phyloP scores from a whole-genome alignment of 2,113 vertebrate species.

The Gallinago media region DNA sequence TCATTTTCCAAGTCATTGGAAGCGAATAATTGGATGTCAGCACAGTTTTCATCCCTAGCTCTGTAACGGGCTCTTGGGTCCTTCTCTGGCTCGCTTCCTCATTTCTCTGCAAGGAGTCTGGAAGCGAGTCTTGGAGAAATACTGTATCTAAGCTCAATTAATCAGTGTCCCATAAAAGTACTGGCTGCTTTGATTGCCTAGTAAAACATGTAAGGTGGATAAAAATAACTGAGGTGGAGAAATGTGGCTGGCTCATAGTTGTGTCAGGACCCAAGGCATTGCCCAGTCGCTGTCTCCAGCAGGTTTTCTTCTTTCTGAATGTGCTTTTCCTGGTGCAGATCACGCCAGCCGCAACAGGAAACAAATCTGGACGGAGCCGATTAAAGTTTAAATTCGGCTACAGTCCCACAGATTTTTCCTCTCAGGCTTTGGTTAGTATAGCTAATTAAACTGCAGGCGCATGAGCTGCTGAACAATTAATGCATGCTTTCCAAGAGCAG shows the following conservation, averaged over 20 bases:
- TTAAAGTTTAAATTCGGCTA: not conserved
- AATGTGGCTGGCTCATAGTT: not conserved
- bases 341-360: not conserved
- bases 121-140: not conserved
- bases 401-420: not conserved
- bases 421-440: not conserved
- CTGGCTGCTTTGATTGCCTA: not conserved
- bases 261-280: not conserved
- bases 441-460: not conserved
- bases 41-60: not conserved
- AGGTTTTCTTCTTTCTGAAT: not conserved
- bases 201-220: not conserved
- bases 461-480: not conserved
- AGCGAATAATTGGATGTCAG: not conserved
- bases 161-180: not conserved
- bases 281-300: not conserved
- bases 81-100: not conserved
- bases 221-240: not conserved
- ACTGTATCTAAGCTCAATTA: not conserved
- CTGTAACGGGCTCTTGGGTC: not conserved
- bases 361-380: not conserved
- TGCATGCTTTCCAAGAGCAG: accelerated
- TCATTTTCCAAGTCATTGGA: not conserved
- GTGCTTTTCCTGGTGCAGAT: not conserved
- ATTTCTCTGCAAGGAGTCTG: not conserved